Conservation (phyloP, 2,113 vertebrate genomes). For the Leucosticte australis region DNA sequence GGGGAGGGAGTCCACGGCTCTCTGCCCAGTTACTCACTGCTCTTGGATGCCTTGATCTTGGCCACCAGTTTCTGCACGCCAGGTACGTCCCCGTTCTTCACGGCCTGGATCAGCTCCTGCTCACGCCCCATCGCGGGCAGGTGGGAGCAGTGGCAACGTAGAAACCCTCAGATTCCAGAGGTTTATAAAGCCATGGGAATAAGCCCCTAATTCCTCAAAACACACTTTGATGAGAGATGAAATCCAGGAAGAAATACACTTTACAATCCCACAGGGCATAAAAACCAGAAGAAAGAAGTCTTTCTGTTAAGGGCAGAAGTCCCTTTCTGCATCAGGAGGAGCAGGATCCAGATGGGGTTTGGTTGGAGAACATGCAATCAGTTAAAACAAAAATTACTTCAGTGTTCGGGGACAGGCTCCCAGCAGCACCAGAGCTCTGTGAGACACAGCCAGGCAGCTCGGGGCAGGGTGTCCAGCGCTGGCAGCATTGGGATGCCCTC, state of each 20-base stretch:
- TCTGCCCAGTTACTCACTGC: conserved; percentile 69
- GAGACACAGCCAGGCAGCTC: neutral
- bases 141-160: rapidly evolving
- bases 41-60: conserved; percentile 79
- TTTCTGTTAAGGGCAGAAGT: neutral
- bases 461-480: neutral
- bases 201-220: neutral
- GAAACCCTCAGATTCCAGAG: neutral
- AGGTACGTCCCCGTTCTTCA: conserved; percentile 78
- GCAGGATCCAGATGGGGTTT: neutral
- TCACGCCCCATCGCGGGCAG: conserved; percentile 75
- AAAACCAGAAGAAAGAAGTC: conserved; percentile 12
- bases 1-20: neutral
- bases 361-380: conserved; percentile 3
- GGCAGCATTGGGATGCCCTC: neutral
- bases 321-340: neutral
- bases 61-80: conserved; percentile 78
- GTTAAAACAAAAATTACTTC: conserved; percentile 1
- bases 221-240: neutral
- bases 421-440: neutral
- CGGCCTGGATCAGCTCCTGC: conserved; percentile 78
- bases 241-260: conserved; percentile 20
- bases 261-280: conserved; percentile 32
- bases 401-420: neutral
- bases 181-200: conserved; percentile 55